Evolutionary conservation across 2,113 vertebrate species (phyloP).

Genomic region (Epinephelus fuscoguttatus): DNA sequence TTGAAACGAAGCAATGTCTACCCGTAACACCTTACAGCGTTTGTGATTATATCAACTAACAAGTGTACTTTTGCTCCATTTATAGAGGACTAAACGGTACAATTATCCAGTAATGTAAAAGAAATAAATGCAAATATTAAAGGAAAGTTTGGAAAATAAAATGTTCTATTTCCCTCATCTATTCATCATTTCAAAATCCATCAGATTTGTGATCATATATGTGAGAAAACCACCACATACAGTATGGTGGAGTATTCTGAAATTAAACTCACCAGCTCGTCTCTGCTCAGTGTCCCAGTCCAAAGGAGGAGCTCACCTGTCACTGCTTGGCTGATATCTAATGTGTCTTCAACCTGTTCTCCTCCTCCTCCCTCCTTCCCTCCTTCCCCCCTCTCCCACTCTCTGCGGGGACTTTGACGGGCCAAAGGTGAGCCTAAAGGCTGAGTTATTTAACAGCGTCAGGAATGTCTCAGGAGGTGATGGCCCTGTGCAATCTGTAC

Average conservation of each 20-base stretch:
- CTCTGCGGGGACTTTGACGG: constrained; percentile 88
- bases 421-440: constrained; percentile 94
- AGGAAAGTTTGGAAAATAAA: background rate
- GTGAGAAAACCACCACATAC: background rate
- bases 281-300: constrained; percentile 51
- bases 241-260: background rate
- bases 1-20: background rate
- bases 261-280: constrained; percentile 72
- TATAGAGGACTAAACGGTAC: background rate
- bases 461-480: constrained; percentile 28
- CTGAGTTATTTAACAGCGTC: constrained; percentile 93
- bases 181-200: background rate
- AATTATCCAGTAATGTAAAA: background rate
- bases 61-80: background rate
- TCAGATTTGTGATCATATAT: background rate
- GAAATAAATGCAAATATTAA: background rate
- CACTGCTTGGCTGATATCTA: constrained; percentile 71
- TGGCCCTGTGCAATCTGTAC: background rate
- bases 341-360: constrained; percentile 38
- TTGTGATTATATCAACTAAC: background rate
- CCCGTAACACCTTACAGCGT: background rate
- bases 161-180: background rate
- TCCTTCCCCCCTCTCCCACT: background rate
- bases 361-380: constrained; percentile 12
- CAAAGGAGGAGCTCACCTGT: constrained; percentile 68